These are phyloP conservation scores for Microctonus hyperodae DNA, from an alignment of 2,888 invertebrate species.

Conservation along the genomic window DNA sequence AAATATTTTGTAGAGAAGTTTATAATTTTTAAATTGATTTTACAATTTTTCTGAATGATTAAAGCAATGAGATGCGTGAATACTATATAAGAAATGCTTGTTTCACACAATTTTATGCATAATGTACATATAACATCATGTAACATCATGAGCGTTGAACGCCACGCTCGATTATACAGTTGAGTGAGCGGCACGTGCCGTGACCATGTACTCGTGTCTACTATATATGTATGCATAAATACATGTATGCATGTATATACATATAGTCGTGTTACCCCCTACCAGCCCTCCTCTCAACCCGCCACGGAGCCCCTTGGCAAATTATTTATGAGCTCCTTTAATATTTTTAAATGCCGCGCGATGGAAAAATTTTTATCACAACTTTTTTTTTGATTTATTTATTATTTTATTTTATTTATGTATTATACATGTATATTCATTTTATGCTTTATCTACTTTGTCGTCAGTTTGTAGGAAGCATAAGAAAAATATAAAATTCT, in stretches of 20 bases:
- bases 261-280: background rate
- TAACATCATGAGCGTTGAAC: constrained; percentile 41
- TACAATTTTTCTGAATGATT: too few relatives aligned
- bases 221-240: background rate
- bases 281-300: constrained; percentile 7
- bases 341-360: constrained; percentile 47
- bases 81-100: constrained; percentile 8
- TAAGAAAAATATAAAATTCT: background rate
- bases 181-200: constrained; percentile 46
- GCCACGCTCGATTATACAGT: constrained; percentile 54
- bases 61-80: constrained; percentile 27
- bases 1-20: background rate
- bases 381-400: too few relatives aligned
- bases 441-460: too few relatives aligned
- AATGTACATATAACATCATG: constrained; percentile 19
- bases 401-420: too few relatives aligned
- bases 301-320: constrained; percentile 52
- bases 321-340: constrained; percentile 61
- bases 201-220: constrained; percentile 30
- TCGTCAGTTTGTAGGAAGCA: background rate
- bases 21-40: background rate
- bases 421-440: too few relatives aligned
- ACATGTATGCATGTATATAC: background rate
- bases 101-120: constrained; percentile 12
- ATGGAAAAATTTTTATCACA: background rate